Percentiles rank a stretch among this genome's conserved stretches.
These are phyloP conservation scores for Andrena minutula DNA, from an alignment of 2,888 invertebrate genomes.

Conservation along the genomic window DNA sequence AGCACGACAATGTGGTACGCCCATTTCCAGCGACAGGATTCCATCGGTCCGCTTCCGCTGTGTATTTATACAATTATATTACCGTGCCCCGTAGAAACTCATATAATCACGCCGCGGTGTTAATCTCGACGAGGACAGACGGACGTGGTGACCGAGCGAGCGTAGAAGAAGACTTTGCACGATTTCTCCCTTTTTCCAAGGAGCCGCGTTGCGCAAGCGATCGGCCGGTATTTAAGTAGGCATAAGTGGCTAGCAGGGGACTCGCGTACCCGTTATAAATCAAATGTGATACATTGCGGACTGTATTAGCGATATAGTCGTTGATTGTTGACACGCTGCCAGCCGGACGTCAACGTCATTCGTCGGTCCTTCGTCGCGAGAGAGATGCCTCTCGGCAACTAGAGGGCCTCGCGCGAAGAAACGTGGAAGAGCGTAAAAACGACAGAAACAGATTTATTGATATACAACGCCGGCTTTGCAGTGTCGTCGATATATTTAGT, in stretches of 20 bases:
- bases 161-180: neutral
- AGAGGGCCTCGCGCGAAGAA: neutral
- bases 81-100: neutral
- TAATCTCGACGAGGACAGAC: constrained; percentile 18
- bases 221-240: neutral
- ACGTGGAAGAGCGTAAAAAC: constrained; percentile 53
- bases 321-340: constrained; percentile 66
- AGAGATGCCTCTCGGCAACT: constrained; percentile 30
- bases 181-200: neutral
- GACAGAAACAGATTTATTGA: constrained; percentile 62
- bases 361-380: constrained; percentile 37
- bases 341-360: constrained; percentile 54
- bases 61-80: constrained; percentile 41
- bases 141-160: neutral
- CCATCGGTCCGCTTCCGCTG: neutral
- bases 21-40: constrained; percentile 54
- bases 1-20: constrained; percentile 59
- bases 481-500: constrained; percentile 58
- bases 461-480: constrained; percentile 34
- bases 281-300: constrained; percentile 28
- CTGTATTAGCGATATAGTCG: constrained; percentile 41
- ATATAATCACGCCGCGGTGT: constrained; percentile 12
- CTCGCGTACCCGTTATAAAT: neutral
- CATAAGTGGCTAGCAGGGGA: neutral
- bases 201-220: neutral